phyloP scores from a whole-genome alignment of 2,113 vertebrate species.

The Baryphthengus martii region DNA sequence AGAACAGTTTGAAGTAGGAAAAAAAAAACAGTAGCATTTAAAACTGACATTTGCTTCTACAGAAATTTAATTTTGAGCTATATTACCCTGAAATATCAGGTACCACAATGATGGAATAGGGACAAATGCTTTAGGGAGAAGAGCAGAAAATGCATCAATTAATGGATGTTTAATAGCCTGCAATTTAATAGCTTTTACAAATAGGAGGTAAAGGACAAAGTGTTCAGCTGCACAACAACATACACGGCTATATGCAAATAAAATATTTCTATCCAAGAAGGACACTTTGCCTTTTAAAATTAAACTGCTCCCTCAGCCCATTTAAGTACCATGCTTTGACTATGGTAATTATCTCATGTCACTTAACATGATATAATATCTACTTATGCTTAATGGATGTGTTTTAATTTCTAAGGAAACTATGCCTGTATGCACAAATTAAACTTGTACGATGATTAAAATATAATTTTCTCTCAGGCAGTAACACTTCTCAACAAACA shows the following conservation, averaged over 20 bases:
- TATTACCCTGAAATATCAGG: constrained; percentile 7
- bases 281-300: not conserved
- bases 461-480: constrained; percentile 3
- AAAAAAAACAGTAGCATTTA: not conserved
- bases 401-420: constrained; percentile 19
- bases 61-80: constrained; percentile 30
- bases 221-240: not conserved
- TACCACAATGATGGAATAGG: not conserved
- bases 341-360: constrained; percentile 11
- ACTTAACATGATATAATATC: constrained; percentile 21
- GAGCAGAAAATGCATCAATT: constrained; percentile 10
- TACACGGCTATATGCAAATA: not conserved
- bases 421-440: not conserved
- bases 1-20: not conserved
- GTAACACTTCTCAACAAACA: not conserved
- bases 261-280: not conserved
- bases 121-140: constrained; percentile 13
- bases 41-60: not conserved
- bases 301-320: not conserved
- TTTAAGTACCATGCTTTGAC: not conserved
- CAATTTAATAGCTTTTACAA: constrained; percentile 25
- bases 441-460: constrained; percentile 7
- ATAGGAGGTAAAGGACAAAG: constrained; percentile 15
- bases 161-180: constrained; percentile 27
- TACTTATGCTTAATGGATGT: not conserved